phyloP scores from a whole-genome alignment of 2,888 invertebrate species.

The Zaprionus obscuricornis region DNA sequence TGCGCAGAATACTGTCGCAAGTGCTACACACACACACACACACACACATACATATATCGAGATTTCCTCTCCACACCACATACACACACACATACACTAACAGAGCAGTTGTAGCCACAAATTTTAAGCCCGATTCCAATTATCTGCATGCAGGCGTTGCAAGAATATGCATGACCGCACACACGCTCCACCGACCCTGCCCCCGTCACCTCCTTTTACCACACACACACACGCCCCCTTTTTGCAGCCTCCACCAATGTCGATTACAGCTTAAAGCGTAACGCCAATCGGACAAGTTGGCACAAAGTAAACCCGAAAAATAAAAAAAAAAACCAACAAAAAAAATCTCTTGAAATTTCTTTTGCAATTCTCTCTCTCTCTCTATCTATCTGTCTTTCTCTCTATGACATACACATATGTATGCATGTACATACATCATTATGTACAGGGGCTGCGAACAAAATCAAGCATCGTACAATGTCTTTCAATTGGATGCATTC shows the following conservation, averaged over 20 bases:
- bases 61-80: too few relatives aligned
- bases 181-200: not conserved
- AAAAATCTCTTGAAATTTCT: conserved; percentile 44
- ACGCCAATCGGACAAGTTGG: too few relatives aligned
- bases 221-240: too few relatives aligned
- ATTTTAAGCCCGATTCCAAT: conserved; percentile 77
- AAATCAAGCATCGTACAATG: conserved; percentile 89
- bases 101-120: conserved; percentile 62
- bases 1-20: conserved; percentile 42
- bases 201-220: not conserved
- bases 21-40: conserved; percentile 14
- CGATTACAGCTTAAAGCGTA: too few relatives aligned
- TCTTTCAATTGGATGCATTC: conserved; percentile 88
- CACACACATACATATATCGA: conserved; percentile 1
- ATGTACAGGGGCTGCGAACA: conserved; percentile 88
- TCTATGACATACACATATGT: conserved; percentile 20
- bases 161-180: conserved; percentile 53
- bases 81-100: not conserved
- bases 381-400: too few relatives aligned
- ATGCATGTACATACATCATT: not conserved
- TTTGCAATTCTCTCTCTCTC: too few relatives aligned
- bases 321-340: conserved; percentile 3
- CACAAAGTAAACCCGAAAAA: too few relatives aligned
- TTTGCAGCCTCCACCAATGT: too few relatives aligned
- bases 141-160: conserved; percentile 58